phyloP scores from a whole-genome alignment of 2,797 vertebrate species.

The Hydrocynus forskahlii region DNA sequence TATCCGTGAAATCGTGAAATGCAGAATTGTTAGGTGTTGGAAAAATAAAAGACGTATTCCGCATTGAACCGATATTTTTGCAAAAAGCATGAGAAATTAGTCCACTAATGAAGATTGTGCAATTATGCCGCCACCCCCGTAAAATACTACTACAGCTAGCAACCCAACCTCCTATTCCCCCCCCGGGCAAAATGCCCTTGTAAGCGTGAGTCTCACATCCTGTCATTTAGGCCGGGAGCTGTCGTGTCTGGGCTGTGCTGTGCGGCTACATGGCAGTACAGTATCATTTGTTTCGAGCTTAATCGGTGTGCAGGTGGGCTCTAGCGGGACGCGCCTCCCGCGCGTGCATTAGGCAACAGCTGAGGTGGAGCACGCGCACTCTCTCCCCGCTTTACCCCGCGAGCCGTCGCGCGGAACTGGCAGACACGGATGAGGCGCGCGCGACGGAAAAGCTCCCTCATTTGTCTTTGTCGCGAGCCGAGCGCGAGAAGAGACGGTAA shows the following conservation, averaged over 20 bases:
- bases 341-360: constrained; percentile 79
- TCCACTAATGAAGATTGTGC: too few species aligned
- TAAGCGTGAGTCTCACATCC: constrained; percentile 1
- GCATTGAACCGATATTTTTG: too few species aligned
- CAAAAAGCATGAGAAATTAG: too few species aligned
- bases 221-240: constrained; percentile 10
- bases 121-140: too few species aligned
- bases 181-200: too few species aligned
- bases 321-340: constrained; percentile 63
- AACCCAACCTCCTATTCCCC: too few species aligned
- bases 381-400: constrained; percentile 78
- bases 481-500: constrained; percentile 86
- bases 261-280: constrained; percentile 10
- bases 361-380: constrained; percentile 81
- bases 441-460: constrained; percentile 85
- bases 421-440: constrained; percentile 87
- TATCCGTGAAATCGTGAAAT: too few species aligned
- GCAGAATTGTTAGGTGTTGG: too few species aligned
- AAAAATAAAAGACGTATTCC: too few species aligned
- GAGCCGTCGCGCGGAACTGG: constrained; percentile 86
- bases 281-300: constrained; percentile 74
- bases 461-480: constrained; percentile 87
- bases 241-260: constrained; percentile 25
- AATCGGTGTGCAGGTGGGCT: constrained; percentile 73
- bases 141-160: too few species aligned